phyloP scores from a whole-genome alignment of 1,140 invertebrate genomes.

The Zeugodacus cucurbitae region DNA sequence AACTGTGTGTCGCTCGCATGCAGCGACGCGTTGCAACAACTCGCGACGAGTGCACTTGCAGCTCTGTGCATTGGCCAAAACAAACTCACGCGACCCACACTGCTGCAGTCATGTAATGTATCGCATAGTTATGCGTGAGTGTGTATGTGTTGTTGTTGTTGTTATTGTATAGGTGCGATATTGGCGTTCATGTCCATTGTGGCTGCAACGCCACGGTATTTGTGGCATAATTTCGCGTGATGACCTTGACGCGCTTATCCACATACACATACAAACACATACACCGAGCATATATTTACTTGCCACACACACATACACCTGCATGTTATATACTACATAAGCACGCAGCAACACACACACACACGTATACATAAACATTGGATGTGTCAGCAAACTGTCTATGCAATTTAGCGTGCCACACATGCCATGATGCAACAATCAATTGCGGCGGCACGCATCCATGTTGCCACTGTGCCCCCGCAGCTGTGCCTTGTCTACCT shows the following conservation, averaged over 20 bases:
- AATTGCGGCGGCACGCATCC: slow-evolving; percentile 6
- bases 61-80: not conserved
- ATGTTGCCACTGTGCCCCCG: not conserved
- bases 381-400: not conserved
- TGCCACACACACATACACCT: not conserved
- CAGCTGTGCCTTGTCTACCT: not conserved
- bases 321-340: not conserved
- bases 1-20: not conserved
- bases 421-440: slow-evolving; percentile 14
- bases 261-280: not conserved
- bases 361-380: too few relatives aligned
- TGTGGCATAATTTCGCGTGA: slow-evolving; percentile 32
- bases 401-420: slow-evolving; percentile 2
- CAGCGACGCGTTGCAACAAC: slow-evolving; percentile 9
- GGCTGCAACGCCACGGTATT: not conserved
- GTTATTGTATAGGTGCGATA: not conserved
- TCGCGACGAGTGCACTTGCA: slow-evolving; percentile 22
- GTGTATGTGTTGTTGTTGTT: not conserved
- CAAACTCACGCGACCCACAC: not conserved
- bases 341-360: not conserved
- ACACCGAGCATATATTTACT: not conserved
- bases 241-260: slow-evolving; percentile 29
- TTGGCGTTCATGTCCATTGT: slow-evolving; percentile 2
- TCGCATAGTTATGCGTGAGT: not conserved
- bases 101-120: not conserved